Percentiles rank a stretch among this genome's conserved stretches.
These are phyloP conservation scores for Hirtodrosophila histrioides DNA, from an alignment of 2,888 invertebrate genomes.

Conservation along the genomic window DNA sequence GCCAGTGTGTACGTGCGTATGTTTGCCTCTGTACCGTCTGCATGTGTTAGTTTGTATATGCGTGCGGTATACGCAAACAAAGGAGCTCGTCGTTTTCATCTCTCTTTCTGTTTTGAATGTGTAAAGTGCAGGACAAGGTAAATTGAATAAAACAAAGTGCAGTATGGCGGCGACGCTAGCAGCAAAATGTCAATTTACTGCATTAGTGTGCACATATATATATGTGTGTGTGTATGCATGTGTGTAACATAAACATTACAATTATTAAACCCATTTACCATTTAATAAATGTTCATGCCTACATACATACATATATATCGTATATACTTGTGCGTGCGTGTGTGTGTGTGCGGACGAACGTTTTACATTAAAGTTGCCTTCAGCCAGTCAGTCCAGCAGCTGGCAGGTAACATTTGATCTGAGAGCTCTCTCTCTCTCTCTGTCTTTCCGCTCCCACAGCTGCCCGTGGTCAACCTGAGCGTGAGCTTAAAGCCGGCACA, in stretches of 20 bases:
- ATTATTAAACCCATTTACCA: conserved; percentile 36
- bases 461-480: conserved; percentile 22
- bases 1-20: conserved; percentile 5
- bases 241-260: conserved; percentile 42
- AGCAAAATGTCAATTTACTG: conserved; percentile 33
- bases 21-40: conserved; percentile 4
- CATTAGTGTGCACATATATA: conserved; percentile 9
- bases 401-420: conserved; percentile 33
- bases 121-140: conserved; percentile 60
- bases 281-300: conserved; percentile 20
- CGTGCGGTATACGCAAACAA: conserved; percentile 53
- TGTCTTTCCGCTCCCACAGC: conserved; percentile 16
- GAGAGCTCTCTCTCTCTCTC: conserved; percentile 11
- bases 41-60: conserved; percentile 4
- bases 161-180: conserved; percentile 40
- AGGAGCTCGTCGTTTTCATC: conserved; percentile 50
- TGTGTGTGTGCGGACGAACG: conserved; percentile 12
- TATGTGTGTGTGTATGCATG: background rate
- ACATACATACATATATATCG: background rate
- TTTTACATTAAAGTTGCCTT: conserved; percentile 36
- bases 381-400: conserved; percentile 48
- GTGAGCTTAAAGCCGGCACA: conserved; percentile 33
- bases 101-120: conserved; percentile 52
- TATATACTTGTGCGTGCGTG: conserved; percentile 2
- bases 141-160: conserved; percentile 56